These are phyloP conservation scores for Pseudorasbora parva DNA, from an alignment of 2,113 vertebrate species.

Conservation along the genomic window DNA sequence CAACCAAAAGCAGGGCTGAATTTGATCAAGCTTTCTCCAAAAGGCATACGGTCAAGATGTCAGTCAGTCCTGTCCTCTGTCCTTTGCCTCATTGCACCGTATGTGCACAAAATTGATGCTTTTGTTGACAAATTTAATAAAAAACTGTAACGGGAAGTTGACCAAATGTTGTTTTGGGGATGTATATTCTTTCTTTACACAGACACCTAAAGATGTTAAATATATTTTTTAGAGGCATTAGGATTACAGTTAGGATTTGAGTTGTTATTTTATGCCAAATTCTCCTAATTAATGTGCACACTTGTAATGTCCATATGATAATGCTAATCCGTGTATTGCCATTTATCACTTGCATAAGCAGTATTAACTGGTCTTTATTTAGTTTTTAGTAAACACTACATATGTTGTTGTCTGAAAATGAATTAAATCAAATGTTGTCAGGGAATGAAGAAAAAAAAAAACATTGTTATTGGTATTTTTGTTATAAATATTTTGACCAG, in stretches of 20 bases:
- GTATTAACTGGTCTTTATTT: background rate
- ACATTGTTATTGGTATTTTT: too few relatives aligned
- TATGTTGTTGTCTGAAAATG: too few relatives aligned
- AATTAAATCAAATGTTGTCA: too few relatives aligned
- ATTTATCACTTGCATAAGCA: background rate
- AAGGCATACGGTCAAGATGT: background rate
- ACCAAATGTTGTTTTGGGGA: background rate
- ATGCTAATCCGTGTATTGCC: background rate
- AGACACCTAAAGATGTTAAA: background rate
- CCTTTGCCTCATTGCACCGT: background rate
- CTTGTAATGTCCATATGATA: background rate
- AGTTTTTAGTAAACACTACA: background rate
- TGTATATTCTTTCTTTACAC: background rate
- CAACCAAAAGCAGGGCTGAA: background rate
- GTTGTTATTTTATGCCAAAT: background rate
- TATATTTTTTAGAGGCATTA: background rate
- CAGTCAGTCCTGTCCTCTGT: background rate
- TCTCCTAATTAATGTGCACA: background rate
- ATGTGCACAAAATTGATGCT: background rate
- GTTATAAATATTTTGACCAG: too few relatives aligned
- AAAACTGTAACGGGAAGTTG: background rate
- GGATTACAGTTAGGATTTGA: background rate
- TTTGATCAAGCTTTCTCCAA: constrained; percentile 4
- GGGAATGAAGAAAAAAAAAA: too few relatives aligned
- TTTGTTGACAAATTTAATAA: background rate